Conservation (phyloP, 2,888 invertebrate species). For the Slavum lentiscoides region DNA sequence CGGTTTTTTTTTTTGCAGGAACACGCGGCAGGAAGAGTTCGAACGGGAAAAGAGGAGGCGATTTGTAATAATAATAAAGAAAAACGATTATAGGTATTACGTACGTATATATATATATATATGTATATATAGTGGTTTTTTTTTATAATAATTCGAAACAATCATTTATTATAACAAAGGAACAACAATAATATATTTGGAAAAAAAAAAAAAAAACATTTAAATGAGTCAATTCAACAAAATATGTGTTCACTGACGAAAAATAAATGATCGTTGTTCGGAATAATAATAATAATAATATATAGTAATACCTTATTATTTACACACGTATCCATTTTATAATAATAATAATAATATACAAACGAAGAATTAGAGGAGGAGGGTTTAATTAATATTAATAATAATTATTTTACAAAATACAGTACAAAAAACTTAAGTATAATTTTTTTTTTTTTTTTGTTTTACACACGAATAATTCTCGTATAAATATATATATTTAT, state of each 20-base stretch:
- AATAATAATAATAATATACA: slow-evolving; percentile 39
- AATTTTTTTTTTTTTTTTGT: slow-evolving; percentile 44
- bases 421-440: slow-evolving; percentile 53
- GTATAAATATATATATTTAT: background rate
- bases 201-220: slow-evolving; percentile 40
- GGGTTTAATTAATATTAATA: background rate
- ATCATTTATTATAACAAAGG: slow-evolving; percentile 52
- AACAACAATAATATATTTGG: slow-evolving; percentile 52
- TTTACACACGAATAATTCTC: slow-evolving; percentile 25
- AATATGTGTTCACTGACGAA: slow-evolving; percentile 48
- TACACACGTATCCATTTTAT: slow-evolving; percentile 27
- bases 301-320: slow-evolving; percentile 38
- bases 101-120: no score
- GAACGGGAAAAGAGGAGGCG: no score
- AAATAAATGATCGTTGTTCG: slow-evolving; percentile 52
- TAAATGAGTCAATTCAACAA: slow-evolving; percentile 52
- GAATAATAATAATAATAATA: slow-evolving; percentile 25
- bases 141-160: slow-evolving; percentile 48
- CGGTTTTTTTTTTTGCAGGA: no score
- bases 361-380: slow-evolving; percentile 29
- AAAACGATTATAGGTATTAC: background rate
- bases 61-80: no score
- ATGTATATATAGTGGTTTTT: background rate
- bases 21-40: no score
- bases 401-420: slow-evolving; percentile 46